A percentile compares a stretch with the other conserved stretches of the same genome.
These are phyloP conservation scores for Myotis pilosus DNA, from an alignment of 2,797 vertebrate species.

Conservation along the genomic window DNA sequence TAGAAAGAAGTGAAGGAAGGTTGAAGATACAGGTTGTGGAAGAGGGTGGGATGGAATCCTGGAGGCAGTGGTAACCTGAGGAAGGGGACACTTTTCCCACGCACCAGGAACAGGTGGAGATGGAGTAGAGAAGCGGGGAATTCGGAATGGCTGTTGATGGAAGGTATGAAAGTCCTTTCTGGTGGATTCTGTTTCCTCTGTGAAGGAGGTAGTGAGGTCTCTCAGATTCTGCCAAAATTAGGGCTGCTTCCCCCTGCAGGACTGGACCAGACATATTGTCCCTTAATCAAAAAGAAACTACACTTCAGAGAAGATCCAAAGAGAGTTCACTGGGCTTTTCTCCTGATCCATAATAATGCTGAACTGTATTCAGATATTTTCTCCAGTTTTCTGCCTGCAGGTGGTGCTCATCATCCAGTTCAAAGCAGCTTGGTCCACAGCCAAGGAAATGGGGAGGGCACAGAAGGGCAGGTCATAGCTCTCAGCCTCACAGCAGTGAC, in stretches of 20 bases:
- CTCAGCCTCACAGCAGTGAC: neutral
- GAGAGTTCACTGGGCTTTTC: neutral
- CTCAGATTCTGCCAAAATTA: neutral
- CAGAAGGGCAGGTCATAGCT: neutral
- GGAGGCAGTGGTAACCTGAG: neutral
- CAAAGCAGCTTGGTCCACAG: neutral
- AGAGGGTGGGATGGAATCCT: neutral
- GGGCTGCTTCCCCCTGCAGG: neutral
- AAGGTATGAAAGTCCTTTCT: neutral
- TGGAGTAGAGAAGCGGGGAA: neutral
- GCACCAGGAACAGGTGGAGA: neutral
- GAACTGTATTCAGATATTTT: neutral
- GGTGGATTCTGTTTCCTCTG: neutral
- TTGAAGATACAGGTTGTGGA: neutral
- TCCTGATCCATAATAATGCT: neutral
- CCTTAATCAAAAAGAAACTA: neutral
- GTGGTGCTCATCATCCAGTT: neutral
- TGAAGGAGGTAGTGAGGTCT: neutral
- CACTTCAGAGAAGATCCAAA: neutral
- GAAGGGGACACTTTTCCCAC: neutral
- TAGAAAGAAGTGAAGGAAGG: neutral
- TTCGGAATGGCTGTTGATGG: neutral
- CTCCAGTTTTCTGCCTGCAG: conserved; percentile 26
- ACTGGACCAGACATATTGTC: neutral
- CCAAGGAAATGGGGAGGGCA: accelerated